Base-by-base conservation (phyloP, 2,888 invertebrate species). In the Nymphalis c-album region DNA sequence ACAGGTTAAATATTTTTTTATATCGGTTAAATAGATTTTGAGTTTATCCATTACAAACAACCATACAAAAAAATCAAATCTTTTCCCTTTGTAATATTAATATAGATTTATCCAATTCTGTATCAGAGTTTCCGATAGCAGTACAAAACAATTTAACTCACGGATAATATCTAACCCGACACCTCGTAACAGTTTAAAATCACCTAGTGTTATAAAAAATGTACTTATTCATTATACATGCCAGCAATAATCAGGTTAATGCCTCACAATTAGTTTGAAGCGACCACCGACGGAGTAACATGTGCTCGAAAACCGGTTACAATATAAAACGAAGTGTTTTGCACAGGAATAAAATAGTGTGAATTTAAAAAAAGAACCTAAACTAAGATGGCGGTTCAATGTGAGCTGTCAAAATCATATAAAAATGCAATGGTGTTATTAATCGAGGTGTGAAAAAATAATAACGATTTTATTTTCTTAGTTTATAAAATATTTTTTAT, bases 261-360 rank as follows among this genome's bases (percentile, higher is more conserved):
- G 83, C 79, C 76, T 73, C 74, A 76, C 85, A 84, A 86, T 87
- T 87, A 87, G 85, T 84, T 83, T 55, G 64, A 66, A 66, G 26
- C 79, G 85, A 82, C 86, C 86, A 87, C 86, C 86, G 75, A 78
- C 82, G 76, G 78, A 76, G 85, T 67, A 76, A 73, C 80, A 78
- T 78, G 75, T 78, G 81, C 40, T 40, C 40, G 69, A 61, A 73
- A 76, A 84, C 84, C 82, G 84, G 80, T 83, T 80, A 50, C 62
- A 22, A 58, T 47, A 63, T 55, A 64, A 50, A 63, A 60, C 63
- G 66, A 55, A 59, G 61, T 60, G 68, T 65, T 67, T 66, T 58
- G 70, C 70, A 62, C 58, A 45, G 58, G 69, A 67, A 63, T 63
- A 66, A 55, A 55, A 55, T 55, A 66, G 65, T 66, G 65, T 61